Percentiles rank a stretch among this genome's conserved stretches.
phyloP scores from a whole-genome alignment of 2,797 vertebrate species.

The Halcyon badia region DNA sequence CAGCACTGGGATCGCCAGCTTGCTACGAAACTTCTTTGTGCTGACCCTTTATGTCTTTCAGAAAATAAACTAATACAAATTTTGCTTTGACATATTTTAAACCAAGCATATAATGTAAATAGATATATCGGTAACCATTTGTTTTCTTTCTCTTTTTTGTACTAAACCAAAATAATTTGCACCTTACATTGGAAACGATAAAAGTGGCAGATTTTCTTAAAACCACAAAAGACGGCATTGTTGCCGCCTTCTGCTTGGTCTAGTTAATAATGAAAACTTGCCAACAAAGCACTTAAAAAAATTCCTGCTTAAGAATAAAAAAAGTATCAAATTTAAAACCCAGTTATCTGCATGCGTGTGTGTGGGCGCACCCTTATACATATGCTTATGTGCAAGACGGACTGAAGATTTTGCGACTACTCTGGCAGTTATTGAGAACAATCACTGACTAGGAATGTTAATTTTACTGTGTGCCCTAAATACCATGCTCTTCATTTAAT shows the following conservation, averaged over 20 bases:
- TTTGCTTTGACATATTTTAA: conserved; percentile 26
- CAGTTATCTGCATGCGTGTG: not conserved
- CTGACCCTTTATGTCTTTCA: not conserved
- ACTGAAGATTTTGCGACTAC: not conserved
- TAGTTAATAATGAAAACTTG: conserved; percentile 32
- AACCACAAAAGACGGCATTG: not conserved
- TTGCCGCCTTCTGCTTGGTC: conserved; percentile 10
- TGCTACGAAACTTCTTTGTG: not conserved
- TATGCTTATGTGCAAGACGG: conserved; percentile 7
- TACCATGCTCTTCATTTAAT: not conserved
- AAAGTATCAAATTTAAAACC: conserved; percentile 7
- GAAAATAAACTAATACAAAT: not conserved
- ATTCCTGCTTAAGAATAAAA: conserved; percentile 16
- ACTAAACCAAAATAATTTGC: conserved; percentile 14
- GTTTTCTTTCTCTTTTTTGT: conserved; percentile 15
- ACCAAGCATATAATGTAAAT: not conserved
- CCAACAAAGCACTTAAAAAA: conserved; percentile 42
- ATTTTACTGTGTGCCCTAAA: conserved; percentile 1
- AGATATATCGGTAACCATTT: conserved; percentile 20
- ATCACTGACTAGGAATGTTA: not conserved
- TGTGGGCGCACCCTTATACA: not conserved
- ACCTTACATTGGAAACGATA: not conserved
- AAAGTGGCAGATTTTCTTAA: conserved; percentile 23
- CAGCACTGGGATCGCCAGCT: not conserved
- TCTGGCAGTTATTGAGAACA: not conserved